These are phyloP conservation scores for Cyanoliseus patagonus DNA, from an alignment of 2,113 vertebrate genomes.

Conservation along the genomic window DNA sequence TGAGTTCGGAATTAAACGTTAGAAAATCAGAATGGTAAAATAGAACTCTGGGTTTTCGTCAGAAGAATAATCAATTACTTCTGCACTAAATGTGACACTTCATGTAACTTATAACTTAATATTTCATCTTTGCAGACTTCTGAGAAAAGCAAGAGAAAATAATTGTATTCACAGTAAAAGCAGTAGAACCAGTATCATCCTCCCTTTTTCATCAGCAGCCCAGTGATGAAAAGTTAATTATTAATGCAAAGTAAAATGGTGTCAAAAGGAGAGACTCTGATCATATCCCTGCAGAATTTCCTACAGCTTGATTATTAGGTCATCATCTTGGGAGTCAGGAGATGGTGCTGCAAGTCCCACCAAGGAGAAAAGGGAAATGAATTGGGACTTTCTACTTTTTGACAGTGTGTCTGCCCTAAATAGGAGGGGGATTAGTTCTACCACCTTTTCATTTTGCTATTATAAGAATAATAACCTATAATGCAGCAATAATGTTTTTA, in stretches of 20 bases:
- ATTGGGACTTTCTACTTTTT: background rate
- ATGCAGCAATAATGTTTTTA: background rate
- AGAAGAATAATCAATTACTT: background rate
- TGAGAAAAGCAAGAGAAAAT: background rate
- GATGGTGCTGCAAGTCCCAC: background rate
- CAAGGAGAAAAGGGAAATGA: background rate
- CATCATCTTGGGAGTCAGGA: background rate
- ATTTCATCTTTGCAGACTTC: background rate
- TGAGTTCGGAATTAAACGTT: background rate
- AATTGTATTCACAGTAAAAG: background rate
- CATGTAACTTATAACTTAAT: background rate
- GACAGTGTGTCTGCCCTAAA: background rate
- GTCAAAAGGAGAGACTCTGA: slow-evolving; percentile 19
- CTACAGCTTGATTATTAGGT: slow-evolving; percentile 34
- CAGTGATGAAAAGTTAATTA: slow-evolving; percentile 52
- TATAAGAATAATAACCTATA: background rate
- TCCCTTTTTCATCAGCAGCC: background rate
- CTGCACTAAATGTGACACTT: background rate
- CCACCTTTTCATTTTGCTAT: background rate
- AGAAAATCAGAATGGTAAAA: background rate
- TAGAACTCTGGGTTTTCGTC: background rate
- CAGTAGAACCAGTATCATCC: background rate
- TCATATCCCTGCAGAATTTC: slow-evolving; percentile 11
- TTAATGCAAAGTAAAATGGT: slow-evolving; percentile 42
- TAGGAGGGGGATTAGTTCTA: background rate